Evolutionary conservation across 2,797 vertebrate genomes (phyloP), one percentile per base, ranked within the genome.

Genomic region (Pseudocheirus occidentalis): DNA sequence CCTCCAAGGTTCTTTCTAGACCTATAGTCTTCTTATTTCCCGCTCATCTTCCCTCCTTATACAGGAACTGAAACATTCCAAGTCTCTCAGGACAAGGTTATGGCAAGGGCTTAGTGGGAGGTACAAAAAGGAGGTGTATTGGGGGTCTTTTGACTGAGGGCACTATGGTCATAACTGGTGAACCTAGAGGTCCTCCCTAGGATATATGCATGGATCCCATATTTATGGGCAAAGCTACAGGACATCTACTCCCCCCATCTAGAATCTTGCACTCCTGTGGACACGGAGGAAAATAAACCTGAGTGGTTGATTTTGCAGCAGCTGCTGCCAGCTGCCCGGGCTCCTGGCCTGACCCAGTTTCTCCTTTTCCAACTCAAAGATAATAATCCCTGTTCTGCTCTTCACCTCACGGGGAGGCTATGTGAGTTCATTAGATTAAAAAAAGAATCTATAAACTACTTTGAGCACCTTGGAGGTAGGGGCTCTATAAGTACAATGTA

Each of bases 351-450:
- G 97, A 98, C 97, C 96, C 95, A 97, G 94, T 98, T 98, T 97
- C 95, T 96, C 40, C 92, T 90, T 57, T 93, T 92, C 66, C 58
- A 90, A 16, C 27, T 94, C 96, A 95, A 93, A 94, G 97, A 93
- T 97, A 92, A 95, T 94, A 95, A 96, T 96, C 96, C 95, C 97
- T 40, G 56, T 92, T 96, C 95, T 93, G 90, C 92, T 97, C 95
- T 95, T 90, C 92, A n/a, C 94, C 92, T 97, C 97, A 96, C 96
- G 95, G 94, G 96, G 96, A 96, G 97, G 96, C 97, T 98, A 90
- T 95, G 95, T 53, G 95, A 97, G 96, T 97, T 98, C 96, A 97
- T 97, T 97, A 98, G 98, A 97, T 98, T 98, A 97, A 97, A 96
- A 95, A 93, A 91, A 93, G 97, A 98, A 97, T 96, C 96, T 98